phyloP scores from a whole-genome alignment of 1,140 invertebrate genomes.

The Polyergus mexicanus region DNA sequence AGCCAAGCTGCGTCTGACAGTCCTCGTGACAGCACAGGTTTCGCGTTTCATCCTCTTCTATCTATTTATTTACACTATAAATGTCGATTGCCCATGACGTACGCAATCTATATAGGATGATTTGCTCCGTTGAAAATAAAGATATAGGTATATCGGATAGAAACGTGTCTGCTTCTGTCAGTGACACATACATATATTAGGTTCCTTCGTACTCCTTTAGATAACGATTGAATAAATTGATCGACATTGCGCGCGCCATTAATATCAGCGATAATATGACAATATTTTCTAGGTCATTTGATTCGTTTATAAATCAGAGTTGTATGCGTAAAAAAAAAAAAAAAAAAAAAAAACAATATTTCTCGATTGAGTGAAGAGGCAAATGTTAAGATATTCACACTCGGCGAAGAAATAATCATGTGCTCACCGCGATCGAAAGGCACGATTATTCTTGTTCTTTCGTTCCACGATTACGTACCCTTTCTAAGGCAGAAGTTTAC shows the following conservation, averaged over 20 bases:
- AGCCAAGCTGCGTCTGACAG: slow-evolving; percentile 55
- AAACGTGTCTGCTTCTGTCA: slow-evolving; percentile 40
- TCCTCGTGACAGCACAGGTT: slow-evolving; percentile 37
- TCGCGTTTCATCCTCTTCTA: slow-evolving; percentile 47
- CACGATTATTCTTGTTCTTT: slow-evolving; percentile 55
- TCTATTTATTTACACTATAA: slow-evolving; percentile 62
- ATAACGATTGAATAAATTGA: slow-evolving; percentile 44
- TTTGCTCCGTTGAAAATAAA: slow-evolving; percentile 47
- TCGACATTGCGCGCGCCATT: slow-evolving; percentile 15
- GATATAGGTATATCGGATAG: slow-evolving; percentile 29
- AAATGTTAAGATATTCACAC: slow-evolving; percentile 27
- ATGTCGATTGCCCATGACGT: slow-evolving; percentile 46
- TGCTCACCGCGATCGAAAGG: slow-evolving; percentile 35
- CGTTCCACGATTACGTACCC: slow-evolving; percentile 31
- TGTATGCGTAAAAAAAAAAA: background rate
- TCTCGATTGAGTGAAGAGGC: background rate
- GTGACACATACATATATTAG: slow-evolving; percentile 40
- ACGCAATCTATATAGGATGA: slow-evolving; percentile 18
- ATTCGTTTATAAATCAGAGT: background rate
- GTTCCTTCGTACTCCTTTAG: slow-evolving; percentile 14
- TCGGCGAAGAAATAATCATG: slow-evolving; percentile 34
- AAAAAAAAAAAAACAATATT: too few relatives aligned
- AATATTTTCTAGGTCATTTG: background rate
- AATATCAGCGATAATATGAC: slow-evolving; percentile 19
- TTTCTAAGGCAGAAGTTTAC: slow-evolving; percentile 39